Evolutionary conservation across 2,797 vertebrate genomes (phyloP).

Genomic region (Caiman crocodilus): DNA sequence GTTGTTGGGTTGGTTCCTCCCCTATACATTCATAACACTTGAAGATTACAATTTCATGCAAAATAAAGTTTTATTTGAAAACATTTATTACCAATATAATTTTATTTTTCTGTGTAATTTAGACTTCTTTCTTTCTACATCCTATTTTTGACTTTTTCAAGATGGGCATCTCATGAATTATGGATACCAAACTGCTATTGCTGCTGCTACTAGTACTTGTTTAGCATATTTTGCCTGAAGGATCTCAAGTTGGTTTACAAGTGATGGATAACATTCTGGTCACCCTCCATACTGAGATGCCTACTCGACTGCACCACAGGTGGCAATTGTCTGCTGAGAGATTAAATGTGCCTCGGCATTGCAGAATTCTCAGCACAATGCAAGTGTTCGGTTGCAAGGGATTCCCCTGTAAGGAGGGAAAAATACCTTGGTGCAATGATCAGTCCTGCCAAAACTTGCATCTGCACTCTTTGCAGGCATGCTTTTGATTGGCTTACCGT

Average conservation of each 20-base stretch:
- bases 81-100: slow-evolving; percentile 26
- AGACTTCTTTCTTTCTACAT: slow-evolving; percentile 25
- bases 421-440: no score
- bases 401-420: no score
- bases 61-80: slow-evolving; percentile 65
- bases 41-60: slow-evolving; percentile 43
- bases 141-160: slow-evolving; percentile 52
- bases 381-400: no score
- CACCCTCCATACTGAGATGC: not conserved
- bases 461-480: no score
- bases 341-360: no score
- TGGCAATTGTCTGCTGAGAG: no score
- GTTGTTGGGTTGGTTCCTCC: slow-evolving; percentile 51
- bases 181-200: not conserved
- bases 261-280: not conserved
- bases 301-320: not conserved
- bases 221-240: slow-evolving; percentile 25
- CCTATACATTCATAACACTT: slow-evolving; percentile 19
- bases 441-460: no score
- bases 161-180: not conserved
- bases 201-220: slow-evolving; percentile 34
- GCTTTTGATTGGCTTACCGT: no score
- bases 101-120: slow-evolving; percentile 58
- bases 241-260: not conserved
- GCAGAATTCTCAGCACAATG: no score